Conservation (phyloP, 2,113 vertebrate genomes). For the Silurus glanis region DNA sequence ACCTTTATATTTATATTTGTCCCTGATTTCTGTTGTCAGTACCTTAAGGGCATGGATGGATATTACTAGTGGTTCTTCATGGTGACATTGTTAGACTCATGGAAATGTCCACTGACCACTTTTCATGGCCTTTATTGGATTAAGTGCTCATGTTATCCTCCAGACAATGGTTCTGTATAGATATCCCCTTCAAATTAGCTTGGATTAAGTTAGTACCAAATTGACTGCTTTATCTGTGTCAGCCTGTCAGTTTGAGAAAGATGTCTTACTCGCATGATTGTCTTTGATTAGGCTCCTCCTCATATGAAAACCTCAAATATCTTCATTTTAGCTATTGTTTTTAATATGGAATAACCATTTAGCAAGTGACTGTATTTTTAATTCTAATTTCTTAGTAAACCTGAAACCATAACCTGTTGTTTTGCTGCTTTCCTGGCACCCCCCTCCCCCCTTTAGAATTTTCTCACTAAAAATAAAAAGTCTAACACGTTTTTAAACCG, state of each 20-base stretch:
- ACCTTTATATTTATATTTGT: conserved; percentile 34
- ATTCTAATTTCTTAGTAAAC: neutral
- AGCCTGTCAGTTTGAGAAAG: conserved; percentile 47
- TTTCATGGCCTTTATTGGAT: conserved; percentile 43
- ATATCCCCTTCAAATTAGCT: conserved; percentile 42
- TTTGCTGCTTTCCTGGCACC: conserved; percentile 21
- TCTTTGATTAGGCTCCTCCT: conserved; percentile 34
- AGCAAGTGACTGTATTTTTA: neutral
- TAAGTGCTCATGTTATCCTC: conserved; percentile 26
- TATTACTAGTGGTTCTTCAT: conserved; percentile 18
- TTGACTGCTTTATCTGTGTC: conserved; percentile 47
- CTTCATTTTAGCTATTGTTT: neutral
- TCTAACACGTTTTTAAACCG: conserved; percentile 70
- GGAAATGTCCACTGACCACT: conserved; percentile 30
- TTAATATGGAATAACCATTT: neutral
- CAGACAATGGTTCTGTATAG: conserved; percentile 33
- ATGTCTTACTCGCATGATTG: conserved; percentile 45
- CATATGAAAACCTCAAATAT: neutral
- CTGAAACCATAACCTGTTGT: neutral
- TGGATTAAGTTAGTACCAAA: conserved; percentile 42
- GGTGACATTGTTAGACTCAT: conserved; percentile 37
- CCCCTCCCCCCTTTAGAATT: conserved; percentile 22
- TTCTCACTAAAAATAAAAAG: conserved; percentile 68
- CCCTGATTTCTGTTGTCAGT: conserved; percentile 57
- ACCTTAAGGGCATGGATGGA: conserved; percentile 32